Percentiles rank a stretch among this genome's conserved stretches.
phyloP scores from a whole-genome alignment of 2,113 vertebrate species.

The Podarcis raffonei region DNA sequence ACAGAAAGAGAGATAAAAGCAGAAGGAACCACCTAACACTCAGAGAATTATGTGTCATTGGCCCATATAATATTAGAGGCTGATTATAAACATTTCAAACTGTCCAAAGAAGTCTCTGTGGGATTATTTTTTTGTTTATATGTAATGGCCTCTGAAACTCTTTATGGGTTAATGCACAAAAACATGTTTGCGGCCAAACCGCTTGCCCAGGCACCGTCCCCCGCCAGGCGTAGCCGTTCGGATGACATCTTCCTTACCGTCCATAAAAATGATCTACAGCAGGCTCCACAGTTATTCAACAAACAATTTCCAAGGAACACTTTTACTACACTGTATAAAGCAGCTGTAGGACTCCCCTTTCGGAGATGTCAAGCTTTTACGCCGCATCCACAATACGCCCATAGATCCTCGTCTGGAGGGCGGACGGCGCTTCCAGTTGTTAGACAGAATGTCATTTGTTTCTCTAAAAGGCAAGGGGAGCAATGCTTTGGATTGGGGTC shows the following conservation, averaged over 20 bases:
- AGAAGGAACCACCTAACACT: slow-evolving; percentile 45
- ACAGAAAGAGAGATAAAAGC: not conserved
- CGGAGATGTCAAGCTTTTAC: slow-evolving; percentile 66
- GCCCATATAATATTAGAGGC: slow-evolving; percentile 31
- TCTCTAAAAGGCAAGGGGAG: slow-evolving; percentile 31
- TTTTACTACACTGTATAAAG: slow-evolving; percentile 72
- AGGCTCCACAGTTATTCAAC: slow-evolving; percentile 63
- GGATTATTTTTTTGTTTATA: slow-evolving; percentile 55
- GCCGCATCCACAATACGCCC: slow-evolving; percentile 45
- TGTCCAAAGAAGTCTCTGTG: slow-evolving; percentile 19
- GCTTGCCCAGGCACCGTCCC: not conserved
- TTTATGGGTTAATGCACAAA: slow-evolving; percentile 56
- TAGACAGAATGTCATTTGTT: slow-evolving; percentile 8
- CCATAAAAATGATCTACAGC: slow-evolving; percentile 67
- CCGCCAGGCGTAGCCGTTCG: slow-evolving; percentile 29
- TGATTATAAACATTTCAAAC: slow-evolving; percentile 59
- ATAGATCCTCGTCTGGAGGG: slow-evolving; percentile 43
- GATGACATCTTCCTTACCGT: slow-evolving; percentile 69
- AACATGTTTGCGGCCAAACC: slow-evolving; percentile 41
- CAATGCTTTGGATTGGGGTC: not conserved
- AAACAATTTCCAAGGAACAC: slow-evolving; percentile 69
- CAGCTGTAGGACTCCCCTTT: slow-evolving; percentile 64
- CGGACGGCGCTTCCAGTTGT: not conserved
- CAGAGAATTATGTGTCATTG: slow-evolving; percentile 42
- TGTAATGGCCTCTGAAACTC: slow-evolving; percentile 39